phyloP scores from a whole-genome alignment of 2,113 vertebrate species.

The Ammospiza nelsoni region DNA sequence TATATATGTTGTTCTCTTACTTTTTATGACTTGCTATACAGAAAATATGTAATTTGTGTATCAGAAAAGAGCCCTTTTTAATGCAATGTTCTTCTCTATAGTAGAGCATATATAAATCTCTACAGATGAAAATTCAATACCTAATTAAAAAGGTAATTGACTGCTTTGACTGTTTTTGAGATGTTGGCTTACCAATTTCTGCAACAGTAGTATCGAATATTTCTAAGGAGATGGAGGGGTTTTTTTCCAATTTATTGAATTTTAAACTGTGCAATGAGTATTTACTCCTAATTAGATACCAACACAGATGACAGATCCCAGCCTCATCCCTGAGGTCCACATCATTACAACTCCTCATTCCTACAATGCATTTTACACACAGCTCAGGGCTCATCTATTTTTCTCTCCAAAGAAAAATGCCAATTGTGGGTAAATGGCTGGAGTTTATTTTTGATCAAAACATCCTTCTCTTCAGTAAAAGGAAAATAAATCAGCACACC shows the following conservation, averaged over 20 bases:
- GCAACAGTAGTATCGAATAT: background rate
- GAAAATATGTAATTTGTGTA: conserved; percentile 30
- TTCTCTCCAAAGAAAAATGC: background rate
- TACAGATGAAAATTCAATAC: background rate
- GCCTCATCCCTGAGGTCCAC: background rate
- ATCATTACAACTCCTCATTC: background rate
- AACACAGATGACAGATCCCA: background rate
- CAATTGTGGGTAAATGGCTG: background rate
- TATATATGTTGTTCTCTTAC: conserved; percentile 13
- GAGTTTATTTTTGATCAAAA: background rate
- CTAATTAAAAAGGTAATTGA: conserved; percentile 17
- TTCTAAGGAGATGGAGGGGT: background rate
- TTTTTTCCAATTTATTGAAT: background rate
- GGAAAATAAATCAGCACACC: background rate
- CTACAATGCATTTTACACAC: background rate
- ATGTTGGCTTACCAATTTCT: background rate
- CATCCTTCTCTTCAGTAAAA: background rate
- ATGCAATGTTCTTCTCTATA: background rate
- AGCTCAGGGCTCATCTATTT: background rate
- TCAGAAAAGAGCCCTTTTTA: conserved; percentile 15
- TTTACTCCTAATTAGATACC: background rate
- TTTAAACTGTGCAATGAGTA: background rate
- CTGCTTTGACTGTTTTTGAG: background rate
- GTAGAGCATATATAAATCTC: background rate
- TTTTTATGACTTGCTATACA: conserved; percentile 52